Evolutionary conservation across 2,888 invertebrate species (phyloP), one percentile per base, ranked within the genome.

Genomic region (Morpho achilles): DNA sequence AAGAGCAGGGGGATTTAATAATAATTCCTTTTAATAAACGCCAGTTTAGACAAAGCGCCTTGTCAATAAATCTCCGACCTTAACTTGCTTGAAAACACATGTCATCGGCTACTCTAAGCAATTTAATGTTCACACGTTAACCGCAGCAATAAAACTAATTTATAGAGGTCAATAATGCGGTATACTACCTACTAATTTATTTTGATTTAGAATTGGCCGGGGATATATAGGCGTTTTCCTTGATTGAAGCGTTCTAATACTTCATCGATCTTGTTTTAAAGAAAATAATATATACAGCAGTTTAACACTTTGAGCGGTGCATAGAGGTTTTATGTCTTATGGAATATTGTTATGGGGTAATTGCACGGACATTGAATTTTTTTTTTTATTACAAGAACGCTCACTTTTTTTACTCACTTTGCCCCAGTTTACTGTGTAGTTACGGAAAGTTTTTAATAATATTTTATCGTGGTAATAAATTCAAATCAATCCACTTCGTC

Each of bases 391-490:
- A 23, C 23, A 23, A 23, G 4, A 23, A 23, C 2, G 23, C 2
- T n/a, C n/a, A n/a, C 23, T 23, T 4, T 3, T 4, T 43, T 4
- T 7, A 23, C 22, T 52, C 45, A 39, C 32, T 52, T 52, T 46
- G 46, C 46, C 45, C 45, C 40, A 46, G 53, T 53, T 53, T 53
- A 46, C 39, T 53, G 53, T 40, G 45, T 53, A 8, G 44, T 52
- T 52, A 45, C 40, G 39, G 40, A 40, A 8, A 39, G 6, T 46
- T 53, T 53, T 53, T 46, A 53, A 53, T 53, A 47, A 53, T 41
- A 47, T 53, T 53, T 53, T 41, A 53, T 53, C 53, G 53, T 0
- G 47, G 41, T 42, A 54, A 54, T 54, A 54, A 54, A 54, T 54
- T 48, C 23, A 23, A 53, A 48, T 54, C 47, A 42, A 54, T 54